phyloP scores from a whole-genome alignment of 2,888 invertebrate genomes.

The Tethea ocularis region DNA sequence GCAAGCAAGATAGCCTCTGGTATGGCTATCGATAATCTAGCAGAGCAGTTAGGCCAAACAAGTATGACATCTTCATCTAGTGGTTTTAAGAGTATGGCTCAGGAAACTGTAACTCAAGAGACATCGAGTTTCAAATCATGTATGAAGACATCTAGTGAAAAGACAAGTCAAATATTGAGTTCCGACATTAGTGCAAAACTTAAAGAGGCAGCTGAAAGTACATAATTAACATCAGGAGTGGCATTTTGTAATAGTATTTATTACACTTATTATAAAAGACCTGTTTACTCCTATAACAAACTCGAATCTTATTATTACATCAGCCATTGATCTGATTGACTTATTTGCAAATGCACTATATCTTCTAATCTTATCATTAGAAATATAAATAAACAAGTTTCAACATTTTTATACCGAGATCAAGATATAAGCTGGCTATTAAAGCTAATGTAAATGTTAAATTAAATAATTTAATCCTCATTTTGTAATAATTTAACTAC shows the following conservation, averaged over 20 bases:
- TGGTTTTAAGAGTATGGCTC: slow-evolving; percentile 16
- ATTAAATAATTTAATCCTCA: background rate
- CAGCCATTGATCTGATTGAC: background rate
- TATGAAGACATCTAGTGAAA: slow-evolving; percentile 36
- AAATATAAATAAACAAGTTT: background rate
- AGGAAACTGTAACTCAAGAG: slow-evolving; percentile 28
- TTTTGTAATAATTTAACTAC: background rate
- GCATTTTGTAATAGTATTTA: slow-evolving; percentile 30
- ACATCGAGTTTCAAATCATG: slow-evolving; percentile 38
- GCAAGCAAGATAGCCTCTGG: slow-evolving; percentile 21
- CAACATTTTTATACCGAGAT: background rate
- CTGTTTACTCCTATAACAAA: slow-evolving; percentile 8
- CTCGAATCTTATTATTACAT: background rate
- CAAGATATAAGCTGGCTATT: background rate
- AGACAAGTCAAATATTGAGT: slow-evolving; percentile 34
- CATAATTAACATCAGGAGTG: slow-evolving; percentile 27
- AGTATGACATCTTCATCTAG: slow-evolving; percentile 28
- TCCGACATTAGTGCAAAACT: slow-evolving; percentile 48
- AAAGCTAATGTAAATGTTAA: background rate
- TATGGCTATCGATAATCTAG: slow-evolving; percentile 25
- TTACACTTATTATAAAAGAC: slow-evolving; percentile 37
- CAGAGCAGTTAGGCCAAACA: slow-evolving; percentile 29
- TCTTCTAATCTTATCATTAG: slow-evolving; percentile 2
- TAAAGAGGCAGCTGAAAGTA: slow-evolving; percentile 51
- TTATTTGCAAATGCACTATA: slow-evolving; percentile 2